A percentile compares a stretch with the other conserved stretches of the same genome.
phyloP scores from a whole-genome alignment of 1,140 invertebrate genomes.

The Coboldia fuscipes region DNA sequence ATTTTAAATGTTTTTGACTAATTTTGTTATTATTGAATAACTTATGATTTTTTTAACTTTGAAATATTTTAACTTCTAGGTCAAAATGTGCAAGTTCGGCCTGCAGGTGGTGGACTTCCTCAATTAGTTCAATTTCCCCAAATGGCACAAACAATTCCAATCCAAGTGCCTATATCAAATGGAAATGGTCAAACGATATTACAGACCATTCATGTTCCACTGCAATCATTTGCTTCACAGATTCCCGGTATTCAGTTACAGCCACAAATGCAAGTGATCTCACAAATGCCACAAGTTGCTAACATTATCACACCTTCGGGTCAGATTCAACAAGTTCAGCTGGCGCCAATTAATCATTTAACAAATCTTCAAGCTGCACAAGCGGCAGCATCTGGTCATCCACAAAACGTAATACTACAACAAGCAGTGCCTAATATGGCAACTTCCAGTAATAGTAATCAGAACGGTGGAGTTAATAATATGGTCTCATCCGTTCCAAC shows the following conservation, averaged over 20 bases:
- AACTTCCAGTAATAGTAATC: too few species aligned
- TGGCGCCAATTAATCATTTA: slow-evolving; percentile 28
- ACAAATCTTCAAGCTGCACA: slow-evolving; percentile 17
- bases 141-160: slow-evolving; percentile 69
- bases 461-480: too few species aligned
- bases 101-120: slow-evolving; percentile 26
- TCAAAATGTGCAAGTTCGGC: slow-evolving; percentile 53
- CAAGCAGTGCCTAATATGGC: too few species aligned
- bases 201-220: slow-evolving; percentile 78
- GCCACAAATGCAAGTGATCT: slow-evolving; percentile 47
- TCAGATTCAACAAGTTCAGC: slow-evolving; percentile 69
- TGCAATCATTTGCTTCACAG: slow-evolving; percentile 44
- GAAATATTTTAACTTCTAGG: too few species aligned
- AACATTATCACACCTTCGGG: slow-evolving; percentile 71
- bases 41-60: too few species aligned
- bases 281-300: slow-evolving; percentile 53
- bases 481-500: too few species aligned
- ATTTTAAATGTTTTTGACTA: too few species aligned
- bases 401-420: slow-evolving; percentile 13
- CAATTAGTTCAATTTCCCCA: slow-evolving; percentile 55
- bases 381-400: slow-evolving; percentile 30
- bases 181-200: slow-evolving; percentile 79
- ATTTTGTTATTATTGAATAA: too few species aligned
- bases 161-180: slow-evolving; percentile 78
- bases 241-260: slow-evolving; percentile 29